phyloP scores from a whole-genome alignment of 2,888 invertebrate genomes.

The Carterocephalus palaemon region DNA sequence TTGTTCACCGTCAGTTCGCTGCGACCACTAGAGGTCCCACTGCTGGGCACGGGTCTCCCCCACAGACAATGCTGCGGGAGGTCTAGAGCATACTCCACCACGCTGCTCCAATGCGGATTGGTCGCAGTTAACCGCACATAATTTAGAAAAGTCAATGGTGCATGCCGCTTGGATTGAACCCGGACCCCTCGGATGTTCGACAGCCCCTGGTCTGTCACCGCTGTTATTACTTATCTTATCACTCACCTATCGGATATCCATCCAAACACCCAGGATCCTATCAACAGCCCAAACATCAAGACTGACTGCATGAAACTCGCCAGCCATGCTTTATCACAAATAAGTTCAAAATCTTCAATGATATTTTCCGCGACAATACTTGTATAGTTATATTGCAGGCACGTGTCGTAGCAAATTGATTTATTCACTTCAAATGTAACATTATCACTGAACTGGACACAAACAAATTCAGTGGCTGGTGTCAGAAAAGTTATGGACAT shows the following conservation, averaged over 20 bases:
- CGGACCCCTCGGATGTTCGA: no score
- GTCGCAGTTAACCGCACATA: no score
- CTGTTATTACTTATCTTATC: background rate
- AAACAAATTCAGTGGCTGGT: constrained; percentile 45
- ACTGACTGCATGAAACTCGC: constrained; percentile 49
- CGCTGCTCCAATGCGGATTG: no score
- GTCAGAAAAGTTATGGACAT: constrained; percentile 47
- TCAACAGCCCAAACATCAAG: constrained; percentile 49
- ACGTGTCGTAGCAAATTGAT: constrained; percentile 48
- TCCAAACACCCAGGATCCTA: constrained; percentile 47
- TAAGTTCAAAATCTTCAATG: constrained; percentile 46
- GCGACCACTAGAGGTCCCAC: no score
- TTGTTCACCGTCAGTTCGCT: no score
- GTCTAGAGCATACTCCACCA: no score
- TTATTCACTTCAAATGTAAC: constrained; percentile 33
- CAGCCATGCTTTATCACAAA: constrained; percentile 51
- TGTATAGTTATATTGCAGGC: constrained; percentile 41
- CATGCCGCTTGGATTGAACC: no score
- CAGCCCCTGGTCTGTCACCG: no score
- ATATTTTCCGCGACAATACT: constrained; percentile 43
- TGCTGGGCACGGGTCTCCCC: no score
- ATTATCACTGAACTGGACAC: constrained; percentile 39
- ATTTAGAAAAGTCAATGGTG: no score
- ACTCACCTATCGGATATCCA: constrained; percentile 57
- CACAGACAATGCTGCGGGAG: no score